Evolutionary conservation across 2,888 invertebrate genomes (phyloP).

Genomic region (Liodrosophila aerea): DNA sequence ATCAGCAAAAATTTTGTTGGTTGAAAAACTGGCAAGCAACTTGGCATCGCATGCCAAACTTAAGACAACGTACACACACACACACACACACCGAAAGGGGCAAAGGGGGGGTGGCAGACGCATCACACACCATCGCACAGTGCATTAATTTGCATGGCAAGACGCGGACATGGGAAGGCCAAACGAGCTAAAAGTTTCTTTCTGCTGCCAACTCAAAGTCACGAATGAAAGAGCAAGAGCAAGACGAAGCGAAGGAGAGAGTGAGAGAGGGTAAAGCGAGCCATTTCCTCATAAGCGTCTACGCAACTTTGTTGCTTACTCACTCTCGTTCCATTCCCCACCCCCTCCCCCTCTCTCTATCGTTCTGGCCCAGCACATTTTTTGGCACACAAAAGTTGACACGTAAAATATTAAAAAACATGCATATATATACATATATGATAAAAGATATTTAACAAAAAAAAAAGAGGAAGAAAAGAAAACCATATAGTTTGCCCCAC

Average conservation of each 20-base stretch:
- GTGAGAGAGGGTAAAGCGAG: slow-evolving; percentile 1
- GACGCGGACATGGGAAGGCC: slow-evolving; percentile 49
- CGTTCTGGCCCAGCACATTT: slow-evolving; percentile 28
- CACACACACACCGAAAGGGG: background rate
- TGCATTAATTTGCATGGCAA: slow-evolving; percentile 61
- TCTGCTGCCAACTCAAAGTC: slow-evolving; percentile 51
- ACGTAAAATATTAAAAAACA: slow-evolving; percentile 66
- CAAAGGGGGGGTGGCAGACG: background rate
- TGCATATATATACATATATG: slow-evolving; percentile 1
- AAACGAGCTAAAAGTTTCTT: slow-evolving; percentile 46
- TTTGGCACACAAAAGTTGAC: slow-evolving; percentile 70
- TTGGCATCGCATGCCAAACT: slow-evolving; percentile 52
- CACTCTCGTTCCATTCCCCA: slow-evolving; percentile 18
- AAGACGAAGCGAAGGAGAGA: background rate
- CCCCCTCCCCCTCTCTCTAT: slow-evolving; percentile 1
- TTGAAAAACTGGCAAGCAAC: slow-evolving; percentile 53
- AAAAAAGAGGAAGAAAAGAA: slow-evolving; percentile 22
- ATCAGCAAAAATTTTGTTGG: slow-evolving; percentile 52
- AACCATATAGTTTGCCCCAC: slow-evolving; percentile 30
- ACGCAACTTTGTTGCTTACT: slow-evolving; percentile 55
- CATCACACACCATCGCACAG: slow-evolving; percentile 53
- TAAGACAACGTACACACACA: slow-evolving; percentile 24
- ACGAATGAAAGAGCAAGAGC: background rate
- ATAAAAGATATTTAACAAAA: slow-evolving; percentile 41
- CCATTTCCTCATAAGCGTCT: slow-evolving; percentile 46